Evolutionary conservation across 64 coral and sea anemone genomes (phyloP).

Genomic region (Exaiptasia diaphana): DNA sequence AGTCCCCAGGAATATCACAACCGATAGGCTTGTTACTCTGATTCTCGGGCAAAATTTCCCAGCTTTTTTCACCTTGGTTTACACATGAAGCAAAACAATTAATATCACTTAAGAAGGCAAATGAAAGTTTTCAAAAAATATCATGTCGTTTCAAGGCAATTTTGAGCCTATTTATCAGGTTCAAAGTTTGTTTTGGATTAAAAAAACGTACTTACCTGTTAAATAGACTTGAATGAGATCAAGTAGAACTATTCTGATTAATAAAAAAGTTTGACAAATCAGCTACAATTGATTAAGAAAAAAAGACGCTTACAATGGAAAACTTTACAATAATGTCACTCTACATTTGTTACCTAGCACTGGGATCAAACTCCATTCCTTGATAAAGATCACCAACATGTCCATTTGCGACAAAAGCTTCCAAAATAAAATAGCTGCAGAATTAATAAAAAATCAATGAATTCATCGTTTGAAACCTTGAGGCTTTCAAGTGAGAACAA

Average conservation of each 20-base stretch:
- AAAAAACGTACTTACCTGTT: constrained; percentile 66
- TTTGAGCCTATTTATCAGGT: too few relatives aligned
- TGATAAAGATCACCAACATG: constrained; percentile 46
- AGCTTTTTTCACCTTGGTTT: too few relatives aligned
- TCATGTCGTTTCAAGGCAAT: too few relatives aligned
- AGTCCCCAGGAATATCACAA: background rate
- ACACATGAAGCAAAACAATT: too few relatives aligned
- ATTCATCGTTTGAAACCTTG: background rate
- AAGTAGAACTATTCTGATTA: constrained; percentile 61
- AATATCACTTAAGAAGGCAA: too few relatives aligned
- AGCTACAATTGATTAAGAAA: too few relatives aligned
- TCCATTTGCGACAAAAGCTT: constrained; percentile 43
- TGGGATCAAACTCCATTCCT: constrained; percentile 72
- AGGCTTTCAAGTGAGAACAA: too few relatives aligned
- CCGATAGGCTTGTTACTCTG: background rate
- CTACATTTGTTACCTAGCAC: constrained; percentile 79
- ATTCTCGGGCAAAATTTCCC: too few relatives aligned
- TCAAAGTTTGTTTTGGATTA: too few relatives aligned
- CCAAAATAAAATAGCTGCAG: constrained; percentile 67
- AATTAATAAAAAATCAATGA: background rate
- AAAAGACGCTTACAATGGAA: too few relatives aligned
- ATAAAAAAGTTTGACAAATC: background rate
- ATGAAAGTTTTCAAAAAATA: too few relatives aligned
- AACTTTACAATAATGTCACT: too few relatives aligned
- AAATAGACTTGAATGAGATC: constrained; percentile 68